Conservation (phyloP, 64 coral and sea anemone genomes). For the Platygyra sinensis region DNA sequence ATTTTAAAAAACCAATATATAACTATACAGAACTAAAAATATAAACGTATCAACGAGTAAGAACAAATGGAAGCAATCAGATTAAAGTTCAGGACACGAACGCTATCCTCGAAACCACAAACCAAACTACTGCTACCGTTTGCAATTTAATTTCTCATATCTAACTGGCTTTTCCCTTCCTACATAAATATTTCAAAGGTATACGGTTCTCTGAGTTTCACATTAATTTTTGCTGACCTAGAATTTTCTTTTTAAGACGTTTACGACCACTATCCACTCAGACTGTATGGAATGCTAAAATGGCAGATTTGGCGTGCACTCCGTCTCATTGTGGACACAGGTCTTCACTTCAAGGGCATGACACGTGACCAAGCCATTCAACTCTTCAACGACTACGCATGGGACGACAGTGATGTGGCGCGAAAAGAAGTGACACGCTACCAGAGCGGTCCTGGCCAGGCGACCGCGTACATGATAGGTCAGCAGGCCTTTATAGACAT, state of each 20-base stretch:
- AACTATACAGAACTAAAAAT: too few relatives aligned
- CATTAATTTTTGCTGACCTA: neutral
- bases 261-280: slow-evolving; percentile 19
- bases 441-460: slow-evolving; percentile 68
- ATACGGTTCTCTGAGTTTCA: too few relatives aligned
- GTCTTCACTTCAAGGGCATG: slow-evolving; percentile 71
- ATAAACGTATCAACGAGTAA: too few relatives aligned
- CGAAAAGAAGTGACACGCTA: slow-evolving; percentile 72
- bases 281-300: slow-evolving; percentile 64
- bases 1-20: too few relatives aligned
- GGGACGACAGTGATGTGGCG: slow-evolving; percentile 74
- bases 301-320: slow-evolving; percentile 81
- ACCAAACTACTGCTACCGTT: neutral
- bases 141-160: too few relatives aligned
- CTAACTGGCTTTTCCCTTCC: too few relatives aligned
- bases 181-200: too few relatives aligned
- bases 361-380: slow-evolving; percentile 56
- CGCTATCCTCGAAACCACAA: neutral
- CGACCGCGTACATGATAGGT: slow-evolving; percentile 74
- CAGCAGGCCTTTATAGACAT: slow-evolving; percentile 56
- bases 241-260: slow-evolving; percentile 25
- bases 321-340: slow-evolving; percentile 68
- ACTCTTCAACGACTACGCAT: slow-evolving; percentile 52
- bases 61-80: too few relatives aligned
- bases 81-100: too few relatives aligned